These are phyloP conservation scores for Amblyopsis rosae DNA, from an alignment of 2,113 vertebrate genomes.

Conservation along the genomic window DNA sequence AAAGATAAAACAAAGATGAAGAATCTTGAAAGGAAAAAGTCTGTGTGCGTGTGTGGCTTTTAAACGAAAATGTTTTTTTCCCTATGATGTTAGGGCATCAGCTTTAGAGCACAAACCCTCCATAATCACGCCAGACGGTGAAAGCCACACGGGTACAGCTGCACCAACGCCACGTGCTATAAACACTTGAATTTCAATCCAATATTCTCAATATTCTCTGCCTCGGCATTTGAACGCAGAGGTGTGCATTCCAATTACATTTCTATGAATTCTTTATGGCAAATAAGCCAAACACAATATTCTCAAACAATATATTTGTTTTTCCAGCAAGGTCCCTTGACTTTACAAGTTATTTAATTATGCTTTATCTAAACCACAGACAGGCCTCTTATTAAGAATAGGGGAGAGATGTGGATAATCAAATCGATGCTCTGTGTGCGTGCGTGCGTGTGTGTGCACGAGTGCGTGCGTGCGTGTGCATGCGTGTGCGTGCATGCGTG, in stretches of 20 bases:
- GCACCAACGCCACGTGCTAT: conserved; percentile 27
- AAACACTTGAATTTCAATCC: conserved; percentile 66
- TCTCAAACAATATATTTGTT: neutral
- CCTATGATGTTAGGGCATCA: conserved; percentile 17
- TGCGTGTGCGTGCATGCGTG: neutral
- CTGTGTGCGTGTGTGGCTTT: too few relatives aligned
- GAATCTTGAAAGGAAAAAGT: neutral
- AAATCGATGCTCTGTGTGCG: conserved; percentile 1
- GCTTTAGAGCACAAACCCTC: conserved; percentile 23
- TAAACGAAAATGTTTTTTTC: conserved; percentile 20
- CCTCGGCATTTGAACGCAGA: conserved; percentile 53
- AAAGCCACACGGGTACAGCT: conserved; percentile 22
- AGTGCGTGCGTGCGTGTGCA: neutral
- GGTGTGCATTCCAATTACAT: conserved; percentile 60
- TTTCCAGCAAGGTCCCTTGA: conserved; percentile 15
- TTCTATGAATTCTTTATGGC: conserved; percentile 42
- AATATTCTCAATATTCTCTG: conserved; percentile 50
- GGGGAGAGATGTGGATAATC: conserved; percentile 6
- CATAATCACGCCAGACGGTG: conserved; percentile 44
- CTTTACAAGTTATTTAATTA: conserved; percentile 30
- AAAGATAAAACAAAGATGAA: neutral
- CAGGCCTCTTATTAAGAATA: conserved; percentile 3
- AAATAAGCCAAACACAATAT: conserved; percentile 41
- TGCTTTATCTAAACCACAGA: conserved; percentile 25
- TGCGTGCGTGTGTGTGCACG: neutral